A percentile compares a stretch with the other conserved stretches of the same genome.
Evolutionary conservation across 2,888 invertebrate genomes (phyloP).

Genomic region (Ochlodes sylvanus): DNA sequence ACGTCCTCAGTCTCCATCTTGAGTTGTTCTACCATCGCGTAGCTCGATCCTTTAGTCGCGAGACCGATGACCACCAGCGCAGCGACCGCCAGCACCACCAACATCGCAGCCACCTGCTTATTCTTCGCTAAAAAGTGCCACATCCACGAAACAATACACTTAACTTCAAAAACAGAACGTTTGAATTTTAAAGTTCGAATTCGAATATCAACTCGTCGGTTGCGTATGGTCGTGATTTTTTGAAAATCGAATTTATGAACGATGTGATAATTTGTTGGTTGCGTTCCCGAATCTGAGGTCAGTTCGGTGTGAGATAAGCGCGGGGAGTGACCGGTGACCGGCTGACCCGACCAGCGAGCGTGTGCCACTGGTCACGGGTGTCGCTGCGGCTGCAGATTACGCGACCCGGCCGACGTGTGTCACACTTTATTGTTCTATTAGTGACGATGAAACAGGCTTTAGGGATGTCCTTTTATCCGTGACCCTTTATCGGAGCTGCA

Average conservation of each 20-base stretch:
- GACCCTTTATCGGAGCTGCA: conserved; percentile 32
- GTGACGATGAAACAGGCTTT: conserved; percentile 64
- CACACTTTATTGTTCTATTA: conserved; percentile 77
- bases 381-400: conserved; percentile 62
- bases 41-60: conserved; percentile 61
- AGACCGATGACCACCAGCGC: conserved; percentile 67
- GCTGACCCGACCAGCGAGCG: conserved; percentile 42
- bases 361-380: conserved; percentile 49
- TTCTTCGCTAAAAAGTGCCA: conserved; percentile 76
- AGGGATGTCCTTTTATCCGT: conserved; percentile 53
- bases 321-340: conserved; percentile 24
- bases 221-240: conserved; percentile 19
- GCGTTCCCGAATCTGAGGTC: conserved; percentile 16
- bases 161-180: background rate
- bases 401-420: conserved; percentile 63
- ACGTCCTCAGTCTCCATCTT: conserved; percentile 68
- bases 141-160: conserved; percentile 59
- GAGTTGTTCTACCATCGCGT: conserved; percentile 48
- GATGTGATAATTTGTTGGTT: background rate
- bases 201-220: conserved; percentile 7
- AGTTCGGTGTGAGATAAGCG: conserved; percentile 25
- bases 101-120: conserved; percentile 76
- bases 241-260: conserved; percentile 8
- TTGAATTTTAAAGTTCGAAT: conserved; percentile 2
- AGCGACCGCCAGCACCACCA: conserved; percentile 66